Evolutionary conservation across 2,113 vertebrate genomes (phyloP).

Genomic region (Glaucidium brasilianum): DNA sequence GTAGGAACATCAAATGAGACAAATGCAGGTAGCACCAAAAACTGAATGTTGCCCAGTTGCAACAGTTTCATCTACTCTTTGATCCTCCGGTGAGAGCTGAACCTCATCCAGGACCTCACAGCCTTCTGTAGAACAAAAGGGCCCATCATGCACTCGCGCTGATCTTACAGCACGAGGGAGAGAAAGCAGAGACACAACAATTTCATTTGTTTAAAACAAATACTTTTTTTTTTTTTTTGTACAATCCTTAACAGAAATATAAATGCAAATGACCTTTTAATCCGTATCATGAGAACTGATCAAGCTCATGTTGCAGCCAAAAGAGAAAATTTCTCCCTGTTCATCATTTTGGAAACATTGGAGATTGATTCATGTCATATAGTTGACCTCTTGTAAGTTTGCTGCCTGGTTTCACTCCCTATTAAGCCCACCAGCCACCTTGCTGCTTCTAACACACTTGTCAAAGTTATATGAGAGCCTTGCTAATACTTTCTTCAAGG

Average conservation of each 20-base stretch:
- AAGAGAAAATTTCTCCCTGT: neutral
- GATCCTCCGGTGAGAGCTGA: neutral
- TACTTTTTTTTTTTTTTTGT: neutral
- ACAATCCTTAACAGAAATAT: neutral
- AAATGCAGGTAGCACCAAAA: neutral
- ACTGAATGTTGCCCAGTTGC: neutral
- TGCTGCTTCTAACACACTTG: neutral
- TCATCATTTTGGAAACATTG: neutral
- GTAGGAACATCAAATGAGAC: neutral
- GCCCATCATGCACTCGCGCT: fast-evolving
- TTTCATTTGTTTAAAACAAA: neutral
- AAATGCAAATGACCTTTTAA: neutral
- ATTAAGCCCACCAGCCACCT: neutral
- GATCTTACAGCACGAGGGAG: fast-evolving
- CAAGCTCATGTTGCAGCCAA: neutral
- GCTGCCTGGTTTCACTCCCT: neutral
- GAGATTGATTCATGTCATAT: neutral
- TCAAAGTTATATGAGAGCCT: neutral
- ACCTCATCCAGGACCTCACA: neutral
- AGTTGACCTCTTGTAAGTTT: neutral
- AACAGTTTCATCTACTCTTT: neutral
- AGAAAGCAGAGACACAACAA: neutral
- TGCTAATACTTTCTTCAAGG: neutral
- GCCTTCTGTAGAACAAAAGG: neutral
- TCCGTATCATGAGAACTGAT: neutral